Base-by-base conservation (phyloP, 2,888 invertebrate species). In the Thecophora atra region DNA sequence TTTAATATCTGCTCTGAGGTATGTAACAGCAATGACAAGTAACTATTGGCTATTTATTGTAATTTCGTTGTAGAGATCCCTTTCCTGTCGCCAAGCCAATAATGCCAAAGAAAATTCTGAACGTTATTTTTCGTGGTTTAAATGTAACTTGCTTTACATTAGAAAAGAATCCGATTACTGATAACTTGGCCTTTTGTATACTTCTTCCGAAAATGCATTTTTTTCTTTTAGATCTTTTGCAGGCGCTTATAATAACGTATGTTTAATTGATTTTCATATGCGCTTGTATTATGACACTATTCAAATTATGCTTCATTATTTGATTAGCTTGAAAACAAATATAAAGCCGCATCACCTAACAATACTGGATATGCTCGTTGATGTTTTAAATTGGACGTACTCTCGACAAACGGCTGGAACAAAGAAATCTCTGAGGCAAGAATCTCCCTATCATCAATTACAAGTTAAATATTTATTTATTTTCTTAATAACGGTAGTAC, bases 1-100 rank as follows among this genome's bases (percentile, higher is more conserved):
- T 71, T 75, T 83, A 6, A 70, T 75, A 19, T 72, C 78, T 21
- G 81, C 81, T 19, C 70, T 82, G 44, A 75, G 76, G 81, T 81
- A 73, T 60, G 68, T 70, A 24, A 28, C 15, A 58, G 17, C 7
- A 56, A 37, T 68, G 2, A 17, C n/a, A 62, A 37, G 19, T 64
- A 47, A 30, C 1, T 63, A 52, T 58, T 26, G 42, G 19, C 15
- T 15, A 28, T 60, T 11, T 70, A 11, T 28, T 13, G 51, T 37
- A 17, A 15, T 42, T 64, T 37, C 30, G 8, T 60, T 58, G 24
- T 54, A 82, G 82, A 19, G 80, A 84, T 56, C 82, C 84, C 0
- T 85, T 80, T 75, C 81, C 84, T 8, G 81, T 80, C 0, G 56
- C 81, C 5, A 85, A 85, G 66, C 73, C 77, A 0, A 76, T 85